Base-by-base conservation (phyloP, 2,888 invertebrate genomes). In the Theretra japonica region DNA sequence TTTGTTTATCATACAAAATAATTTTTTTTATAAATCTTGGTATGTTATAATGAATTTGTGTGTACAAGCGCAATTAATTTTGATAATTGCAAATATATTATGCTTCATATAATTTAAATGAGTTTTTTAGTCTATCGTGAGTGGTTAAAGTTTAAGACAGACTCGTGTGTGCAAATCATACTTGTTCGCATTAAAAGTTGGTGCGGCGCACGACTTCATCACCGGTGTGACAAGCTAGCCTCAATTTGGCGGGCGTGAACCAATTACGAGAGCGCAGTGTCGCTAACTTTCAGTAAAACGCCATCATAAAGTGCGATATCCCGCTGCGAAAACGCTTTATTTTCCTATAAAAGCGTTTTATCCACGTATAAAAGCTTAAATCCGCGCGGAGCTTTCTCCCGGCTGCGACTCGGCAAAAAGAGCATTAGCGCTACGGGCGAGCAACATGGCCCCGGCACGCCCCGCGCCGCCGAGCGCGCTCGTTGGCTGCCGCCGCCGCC, bases 361-460 rank as follows among this genome's bases (percentile, higher is more conserved):
- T 93, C 91, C 92, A 92, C 93, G 91, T 92, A 93, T 93, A 94
- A 94, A 94, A 94, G 93, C 94, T 94, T 92, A 93, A 93, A 94
- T 94, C 94, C 92, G 90, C 90, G 90, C 88, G 86, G 91, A 93
- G 93, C 94, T 94, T 93, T 94, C 93, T 91, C 93, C 88, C 76
- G 88, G 89, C 88, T 89, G 88, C 89, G 86, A 86, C 85, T 87
- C 85, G 89, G 91, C 90, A 92, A 94, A 94, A 94, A 93, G 92
- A 93, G 90, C 91, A 93, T 91, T 92, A 93, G 88, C 82, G 86
- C 86, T 86, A 85, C 80, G 79, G 79, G 83, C 82, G 84, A 78
- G 88, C 88, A 91, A 89, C 90, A 91, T 91, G 92, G 92, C 90
- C 86, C 89, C 89, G 91, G 87, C 91, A 88, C 92, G 91, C 90